Evolutionary conservation across 2,797 vertebrate species (phyloP), one percentile per base, ranked within the genome.

Genomic region (Trematomus bernacchii): DNA sequence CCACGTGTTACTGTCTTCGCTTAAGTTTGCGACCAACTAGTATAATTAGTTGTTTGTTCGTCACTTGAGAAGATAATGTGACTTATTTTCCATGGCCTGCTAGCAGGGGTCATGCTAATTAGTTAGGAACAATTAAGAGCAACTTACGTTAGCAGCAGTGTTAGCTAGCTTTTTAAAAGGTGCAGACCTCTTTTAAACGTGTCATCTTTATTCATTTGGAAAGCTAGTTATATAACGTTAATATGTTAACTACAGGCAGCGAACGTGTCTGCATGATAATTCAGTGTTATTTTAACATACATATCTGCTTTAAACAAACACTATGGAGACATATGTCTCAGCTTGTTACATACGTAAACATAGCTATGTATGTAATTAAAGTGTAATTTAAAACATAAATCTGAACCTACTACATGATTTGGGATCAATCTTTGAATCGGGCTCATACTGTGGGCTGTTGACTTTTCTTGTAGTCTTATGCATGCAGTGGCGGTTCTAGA

Each of bases 1-100:
- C 1, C 8, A 10, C 1, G 1, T 37, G 10, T 40, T 6, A n/a
- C n/a, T 16, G 0, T 10, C 0, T 10, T 3, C 1, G 0, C 19
- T 10, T 11, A 1, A 10, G 3, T 10, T 14, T 3, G 0, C 16
- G 5, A 70, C 19, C n/a, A 75, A 75, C 67, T 77, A 8, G 19
- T 14, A 11, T 7, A 13, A 7, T 8, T 8, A 40, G 1, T 19
- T 27, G 9, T 57, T 65, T 63, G 2, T 43, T 44, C 1, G 4
- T 44, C 2, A 48, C 48, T 44, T 46, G 4, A 0, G 9, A 10
- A 44, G 4, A 21, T n/a, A 50, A 42, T 10, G 54, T 1, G 6
- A 23, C 8, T 10, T 0, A 14, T 54, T 37, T 11, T 14, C 8
- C 15, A 7, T 44, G 6, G 10, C 3, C 4, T 40, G 18, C 23